Percentiles rank a stretch among this genome's conserved stretches.
Conservation (phyloP, 2,888 invertebrate genomes). For the Diadegma fenestrale region DNA sequence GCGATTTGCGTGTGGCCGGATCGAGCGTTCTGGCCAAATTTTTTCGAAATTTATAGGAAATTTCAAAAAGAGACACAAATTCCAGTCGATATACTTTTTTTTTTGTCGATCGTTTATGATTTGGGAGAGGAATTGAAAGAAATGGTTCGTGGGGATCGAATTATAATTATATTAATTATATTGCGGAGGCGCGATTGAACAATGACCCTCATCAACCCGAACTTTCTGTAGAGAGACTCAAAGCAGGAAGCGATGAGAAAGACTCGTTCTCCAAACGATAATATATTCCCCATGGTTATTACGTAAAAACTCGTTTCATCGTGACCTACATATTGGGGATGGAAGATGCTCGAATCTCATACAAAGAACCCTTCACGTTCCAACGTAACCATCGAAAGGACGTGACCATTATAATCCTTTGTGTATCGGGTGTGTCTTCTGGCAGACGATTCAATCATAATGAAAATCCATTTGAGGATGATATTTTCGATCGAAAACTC, state of each 20-base stretch:
- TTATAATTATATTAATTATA: background rate
- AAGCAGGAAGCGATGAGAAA: conserved; percentile 20
- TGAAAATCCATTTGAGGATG: background rate
- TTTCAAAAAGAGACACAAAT: background rate
- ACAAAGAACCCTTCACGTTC: conserved; percentile 28
- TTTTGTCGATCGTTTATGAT: background rate
- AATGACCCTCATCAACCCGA: conserved; percentile 21
- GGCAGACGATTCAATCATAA: background rate
- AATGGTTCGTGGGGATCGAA: background rate
- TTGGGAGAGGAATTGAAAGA: background rate
- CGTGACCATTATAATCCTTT: background rate
- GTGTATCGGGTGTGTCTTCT: background rate
- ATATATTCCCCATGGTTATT: conserved; percentile 66
- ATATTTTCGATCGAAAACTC: background rate
- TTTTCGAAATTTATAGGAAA: too few relatives aligned
- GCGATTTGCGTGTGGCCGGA: too few relatives aligned
- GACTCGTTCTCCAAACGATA: conserved; percentile 26
- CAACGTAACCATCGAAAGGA: conserved; percentile 45
- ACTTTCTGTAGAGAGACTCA: background rate
- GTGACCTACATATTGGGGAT: conserved; percentile 74
- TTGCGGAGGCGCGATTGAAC: background rate
- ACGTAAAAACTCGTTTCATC: conserved; percentile 79
- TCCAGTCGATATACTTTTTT: background rate
- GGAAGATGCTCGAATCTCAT: conserved; percentile 26
- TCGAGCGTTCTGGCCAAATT: too few relatives aligned